These are phyloP conservation scores for Lithobates sylvaticus DNA, from an alignment of 2,797 vertebrate species.

Conservation along the genomic window DNA sequence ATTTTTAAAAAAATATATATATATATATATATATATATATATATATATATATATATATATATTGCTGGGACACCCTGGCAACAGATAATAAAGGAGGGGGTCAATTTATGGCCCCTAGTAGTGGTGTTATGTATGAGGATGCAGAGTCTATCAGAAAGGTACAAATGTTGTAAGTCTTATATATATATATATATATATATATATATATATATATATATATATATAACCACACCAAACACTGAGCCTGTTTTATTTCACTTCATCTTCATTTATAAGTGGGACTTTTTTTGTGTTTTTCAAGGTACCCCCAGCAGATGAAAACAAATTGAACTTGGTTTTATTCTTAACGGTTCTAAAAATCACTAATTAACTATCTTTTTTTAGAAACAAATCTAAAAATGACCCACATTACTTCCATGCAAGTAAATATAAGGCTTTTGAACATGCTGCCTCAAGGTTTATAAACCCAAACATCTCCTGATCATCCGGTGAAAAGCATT, in stretches of 20 bases:
- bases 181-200: too few relatives aligned
- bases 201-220: too few relatives aligned
- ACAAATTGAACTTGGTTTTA: not conserved
- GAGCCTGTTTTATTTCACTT: not conserved
- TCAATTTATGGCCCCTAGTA: too few relatives aligned
- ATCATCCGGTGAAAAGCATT: constrained; percentile 18
- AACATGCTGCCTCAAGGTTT: constrained; percentile 1
- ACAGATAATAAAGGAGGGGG: too few relatives aligned
- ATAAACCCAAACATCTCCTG: constrained; percentile 1
- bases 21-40: too few relatives aligned
- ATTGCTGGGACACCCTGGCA: too few relatives aligned
- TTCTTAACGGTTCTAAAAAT: constrained; percentile 6
- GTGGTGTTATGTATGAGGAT: too few relatives aligned
- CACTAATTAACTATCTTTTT: constrained; percentile 10
- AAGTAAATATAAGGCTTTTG: constrained; percentile 35
- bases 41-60: too few relatives aligned
- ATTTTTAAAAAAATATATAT: too few relatives aligned
- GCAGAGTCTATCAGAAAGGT: too few relatives aligned
- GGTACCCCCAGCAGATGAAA: not conserved
- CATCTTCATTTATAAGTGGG: not conserved
- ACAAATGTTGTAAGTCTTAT: too few relatives aligned
- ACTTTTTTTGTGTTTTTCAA: not conserved
- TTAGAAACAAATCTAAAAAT: constrained; percentile 15
- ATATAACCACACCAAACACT: too few relatives aligned
- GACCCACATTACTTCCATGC: not conserved